Evolutionary conservation across 2,797 vertebrate genomes (phyloP).

Genomic region (Poliocrania exsul): DNA sequence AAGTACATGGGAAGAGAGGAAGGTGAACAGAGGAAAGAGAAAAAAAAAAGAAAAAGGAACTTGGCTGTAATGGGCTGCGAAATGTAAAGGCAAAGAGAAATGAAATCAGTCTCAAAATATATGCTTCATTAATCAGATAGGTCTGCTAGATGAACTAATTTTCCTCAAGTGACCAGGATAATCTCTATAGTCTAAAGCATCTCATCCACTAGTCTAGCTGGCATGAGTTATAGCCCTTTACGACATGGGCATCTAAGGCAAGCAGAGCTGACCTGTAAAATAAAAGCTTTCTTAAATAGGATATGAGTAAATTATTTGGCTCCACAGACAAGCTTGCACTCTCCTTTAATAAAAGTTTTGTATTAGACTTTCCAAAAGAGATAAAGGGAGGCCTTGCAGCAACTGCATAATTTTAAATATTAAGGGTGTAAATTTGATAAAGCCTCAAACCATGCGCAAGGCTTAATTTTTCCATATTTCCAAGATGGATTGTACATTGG

Average conservation of each 20-base stretch:
- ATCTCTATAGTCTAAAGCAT: not conserved
- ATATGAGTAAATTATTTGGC: not conserved
- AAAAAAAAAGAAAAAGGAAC: not conserved
- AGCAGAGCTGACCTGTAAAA: not conserved
- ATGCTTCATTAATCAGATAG: not conserved
- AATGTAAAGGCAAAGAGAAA: not conserved
- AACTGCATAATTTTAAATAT: constrained; percentile 65
- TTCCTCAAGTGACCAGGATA: not conserved
- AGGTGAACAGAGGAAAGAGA: not conserved
- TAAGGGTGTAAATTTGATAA: constrained; percentile 50
- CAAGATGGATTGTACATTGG: not conserved
- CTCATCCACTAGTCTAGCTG: not conserved
- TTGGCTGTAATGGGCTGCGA: not conserved
- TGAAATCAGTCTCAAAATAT: not conserved
- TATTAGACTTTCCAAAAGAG: constrained; percentile 26
- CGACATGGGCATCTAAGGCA: not conserved
- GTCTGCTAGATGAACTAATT: not conserved
- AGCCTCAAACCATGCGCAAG: constrained; percentile 38
- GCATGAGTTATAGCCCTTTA: not conserved
- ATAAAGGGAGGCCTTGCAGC: constrained; percentile 50
- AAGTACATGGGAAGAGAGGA: not conserved
- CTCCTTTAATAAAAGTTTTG: constrained; percentile 50
- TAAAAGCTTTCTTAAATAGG: not conserved
- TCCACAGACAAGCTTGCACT: not conserved
- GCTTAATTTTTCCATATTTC: constrained; percentile 46